These are phyloP conservation scores for Steatocranus sp. DNA, from an alignment of 2,797 vertebrate genomes.

Conservation along the genomic window DNA sequence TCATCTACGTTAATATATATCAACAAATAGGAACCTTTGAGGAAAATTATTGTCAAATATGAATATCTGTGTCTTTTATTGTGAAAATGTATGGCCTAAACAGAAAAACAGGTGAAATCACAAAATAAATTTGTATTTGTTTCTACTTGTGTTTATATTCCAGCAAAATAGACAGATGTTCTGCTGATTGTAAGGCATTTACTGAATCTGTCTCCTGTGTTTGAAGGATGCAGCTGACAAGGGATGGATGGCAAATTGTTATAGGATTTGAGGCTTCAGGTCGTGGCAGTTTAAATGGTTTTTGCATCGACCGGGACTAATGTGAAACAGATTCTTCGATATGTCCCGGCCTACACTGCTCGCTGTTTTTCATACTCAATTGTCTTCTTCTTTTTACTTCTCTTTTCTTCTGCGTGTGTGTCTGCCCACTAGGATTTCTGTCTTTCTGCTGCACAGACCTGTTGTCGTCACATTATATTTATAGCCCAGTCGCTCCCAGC, in stretches of 20 bases:
- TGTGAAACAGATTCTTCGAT: conserved; percentile 4
- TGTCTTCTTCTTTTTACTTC: background rate
- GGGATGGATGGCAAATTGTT: background rate
- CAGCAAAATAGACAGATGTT: background rate
- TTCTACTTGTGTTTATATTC: background rate
- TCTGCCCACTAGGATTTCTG: background rate
- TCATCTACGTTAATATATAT: background rate
- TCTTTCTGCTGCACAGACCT: conserved; percentile 10
- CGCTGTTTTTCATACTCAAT: background rate
- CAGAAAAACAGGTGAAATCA: background rate
- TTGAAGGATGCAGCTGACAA: background rate
- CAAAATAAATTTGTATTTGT: background rate
- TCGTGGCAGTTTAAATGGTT: conserved; percentile 1
- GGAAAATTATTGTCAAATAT: background rate
- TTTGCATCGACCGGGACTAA: conserved; percentile 2
- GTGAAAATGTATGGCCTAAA: background rate
- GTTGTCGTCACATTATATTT: conserved; percentile 61
- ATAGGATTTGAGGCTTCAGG: conserved; percentile 3
- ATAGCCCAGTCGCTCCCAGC: conserved; percentile 46
- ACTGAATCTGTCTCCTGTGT: background rate
- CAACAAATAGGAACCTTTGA: background rate
- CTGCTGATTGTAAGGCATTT: background rate
- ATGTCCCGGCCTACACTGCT: background rate
- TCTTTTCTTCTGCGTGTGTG: background rate
- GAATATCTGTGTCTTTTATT: background rate